Evolutionary conservation across 1,140 invertebrate species (phyloP).

Genomic region (Nixonia krombeini): DNA sequence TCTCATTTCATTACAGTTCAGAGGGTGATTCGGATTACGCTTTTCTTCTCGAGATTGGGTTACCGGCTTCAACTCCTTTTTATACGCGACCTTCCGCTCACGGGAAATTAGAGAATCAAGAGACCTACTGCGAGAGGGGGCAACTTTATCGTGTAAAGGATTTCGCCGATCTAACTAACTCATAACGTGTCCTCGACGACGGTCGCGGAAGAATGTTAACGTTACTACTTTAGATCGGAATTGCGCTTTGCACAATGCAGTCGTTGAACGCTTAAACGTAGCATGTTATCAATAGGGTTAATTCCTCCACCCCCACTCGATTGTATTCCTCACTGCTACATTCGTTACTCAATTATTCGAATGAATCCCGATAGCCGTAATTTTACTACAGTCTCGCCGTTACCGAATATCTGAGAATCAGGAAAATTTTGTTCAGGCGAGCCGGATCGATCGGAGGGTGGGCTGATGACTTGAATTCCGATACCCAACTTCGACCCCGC

Average conservation of each 20-base stretch:
- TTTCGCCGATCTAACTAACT: too few species aligned
- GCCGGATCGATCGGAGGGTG: not conserved
- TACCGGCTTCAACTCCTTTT: conserved; percentile 8
- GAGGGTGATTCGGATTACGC: not conserved
- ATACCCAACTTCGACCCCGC: not conserved
- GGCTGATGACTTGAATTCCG: not conserved
- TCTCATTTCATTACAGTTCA: conserved; percentile 33
- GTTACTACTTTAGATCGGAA: too few species aligned
- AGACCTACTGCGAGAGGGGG: too few species aligned
- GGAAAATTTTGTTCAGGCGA: not conserved
- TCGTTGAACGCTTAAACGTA: too few species aligned
- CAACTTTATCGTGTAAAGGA: too few species aligned
- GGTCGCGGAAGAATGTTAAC: too few species aligned
- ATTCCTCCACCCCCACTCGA: too few species aligned
- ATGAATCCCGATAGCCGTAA: not conserved
- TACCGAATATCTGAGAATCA: not conserved
- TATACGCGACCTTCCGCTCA: not conserved
- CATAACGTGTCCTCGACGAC: too few species aligned
- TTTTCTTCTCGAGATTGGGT: conserved; percentile 12
- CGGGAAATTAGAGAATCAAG: not conserved
- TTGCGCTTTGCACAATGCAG: too few species aligned
- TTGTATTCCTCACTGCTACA: too few species aligned
- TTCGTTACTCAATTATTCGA: too few species aligned
- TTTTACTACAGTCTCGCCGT: not conserved
- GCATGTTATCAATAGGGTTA: too few species aligned